Percentiles rank a stretch among this genome's conserved stretches.
Evolutionary conservation across 2,888 invertebrate genomes (phyloP).

Genomic region (Cantharis rufa): DNA sequence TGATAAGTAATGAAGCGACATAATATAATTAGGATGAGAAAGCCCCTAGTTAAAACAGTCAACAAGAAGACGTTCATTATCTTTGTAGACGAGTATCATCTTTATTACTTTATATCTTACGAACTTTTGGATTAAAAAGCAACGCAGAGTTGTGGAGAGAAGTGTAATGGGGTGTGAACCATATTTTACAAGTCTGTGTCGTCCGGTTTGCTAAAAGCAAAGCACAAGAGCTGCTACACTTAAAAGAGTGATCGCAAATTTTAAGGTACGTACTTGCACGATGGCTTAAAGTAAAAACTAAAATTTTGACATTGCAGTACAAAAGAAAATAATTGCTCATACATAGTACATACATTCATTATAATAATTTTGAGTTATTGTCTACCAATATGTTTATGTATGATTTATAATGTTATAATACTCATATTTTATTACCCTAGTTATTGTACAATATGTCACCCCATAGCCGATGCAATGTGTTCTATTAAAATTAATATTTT

Average conservation of each 20-base stretch:
- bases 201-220: conserved; percentile 21
- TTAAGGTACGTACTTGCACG: conserved; percentile 9
- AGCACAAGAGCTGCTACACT: conserved; percentile 10
- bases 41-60: conserved; percentile 5
- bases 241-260: conserved; percentile 24
- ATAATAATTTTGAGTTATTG: not conserved
- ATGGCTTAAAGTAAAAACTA: conserved; percentile 11
- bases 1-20: conserved; percentile 8
- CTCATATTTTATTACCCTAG: not conserved
- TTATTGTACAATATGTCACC: not conserved
- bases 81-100: not conserved
- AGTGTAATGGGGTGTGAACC: conserved; percentile 29
- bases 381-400: not conserved
- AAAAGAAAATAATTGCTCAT: not conserved
- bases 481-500: not conserved
- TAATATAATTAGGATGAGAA: conserved; percentile 7
- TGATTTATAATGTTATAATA: not conserved
- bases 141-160: conserved; percentile 26
- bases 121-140: conserved; percentile 32
- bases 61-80: not conserved
- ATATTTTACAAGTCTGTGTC: conserved; percentile 18
- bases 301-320: not conserved
- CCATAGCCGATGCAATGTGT: not conserved
- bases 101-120: conserved; percentile 5
- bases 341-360: not conserved